Percentiles rank a stretch among this genome's conserved stretches.
Conservation (phyloP, 2,797 vertebrate species). For the Gastrophryne carolinensis region DNA sequence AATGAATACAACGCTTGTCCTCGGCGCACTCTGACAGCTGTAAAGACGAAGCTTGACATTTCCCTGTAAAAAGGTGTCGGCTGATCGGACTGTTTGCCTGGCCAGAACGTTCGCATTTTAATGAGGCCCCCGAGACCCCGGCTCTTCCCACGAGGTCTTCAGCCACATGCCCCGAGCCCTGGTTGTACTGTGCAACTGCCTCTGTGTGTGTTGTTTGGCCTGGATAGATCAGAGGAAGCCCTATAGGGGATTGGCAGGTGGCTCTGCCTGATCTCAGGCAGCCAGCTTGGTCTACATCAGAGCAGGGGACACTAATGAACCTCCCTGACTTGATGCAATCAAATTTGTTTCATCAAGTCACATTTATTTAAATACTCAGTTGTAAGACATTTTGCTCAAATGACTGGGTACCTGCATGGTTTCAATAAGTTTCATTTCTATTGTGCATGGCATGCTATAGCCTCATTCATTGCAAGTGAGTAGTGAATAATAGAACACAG, state of each 20-base stretch:
- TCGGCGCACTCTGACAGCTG: constrained; percentile 16
- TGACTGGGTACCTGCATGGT: too few species aligned
- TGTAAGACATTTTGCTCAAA: too few species aligned
- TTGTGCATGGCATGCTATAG: too few species aligned
- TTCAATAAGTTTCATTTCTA: too few species aligned
- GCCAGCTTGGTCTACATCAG: background rate
- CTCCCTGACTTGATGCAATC: background rate
- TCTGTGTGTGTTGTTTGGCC: background rate
- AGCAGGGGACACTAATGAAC: constrained; percentile 1
- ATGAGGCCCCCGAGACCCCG: constrained; percentile 34
- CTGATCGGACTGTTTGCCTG: constrained; percentile 30
- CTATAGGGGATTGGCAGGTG: constrained; percentile 1
- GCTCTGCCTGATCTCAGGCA: constrained; percentile 4
- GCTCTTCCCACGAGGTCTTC: constrained; percentile 1
- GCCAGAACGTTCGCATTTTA: constrained; percentile 19
- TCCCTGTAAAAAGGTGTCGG: constrained; percentile 32
- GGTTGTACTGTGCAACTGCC: background rate
- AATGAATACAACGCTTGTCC: constrained; percentile 3
- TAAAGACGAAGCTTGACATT: constrained; percentile 30
- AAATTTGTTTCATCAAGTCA: too few species aligned
- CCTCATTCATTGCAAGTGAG: too few species aligned
- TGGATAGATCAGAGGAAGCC: background rate
- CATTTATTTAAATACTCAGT: background rate
- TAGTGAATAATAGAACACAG: too few species aligned
- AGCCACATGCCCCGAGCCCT: background rate